Percentiles rank a stretch among this genome's conserved stretches.
Conservation (phyloP, 2,797 vertebrate genomes). For the Brachyrhaphis roseni region DNA sequence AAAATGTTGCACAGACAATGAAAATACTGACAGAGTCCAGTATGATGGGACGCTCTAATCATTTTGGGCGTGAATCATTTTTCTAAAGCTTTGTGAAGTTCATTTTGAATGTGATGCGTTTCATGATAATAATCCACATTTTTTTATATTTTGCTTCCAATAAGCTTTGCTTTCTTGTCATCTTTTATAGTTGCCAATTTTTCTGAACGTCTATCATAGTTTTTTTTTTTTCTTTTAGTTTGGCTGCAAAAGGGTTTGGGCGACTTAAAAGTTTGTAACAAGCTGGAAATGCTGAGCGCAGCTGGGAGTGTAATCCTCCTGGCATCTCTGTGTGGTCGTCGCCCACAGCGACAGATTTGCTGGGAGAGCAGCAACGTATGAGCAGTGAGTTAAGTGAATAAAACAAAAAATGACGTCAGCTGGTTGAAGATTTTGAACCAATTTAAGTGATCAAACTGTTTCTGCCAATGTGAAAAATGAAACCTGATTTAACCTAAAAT, state of each 20-base stretch:
- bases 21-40: neutral
- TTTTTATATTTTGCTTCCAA: neutral
- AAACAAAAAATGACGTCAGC: neutral
- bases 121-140: neutral
- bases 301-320: slow-evolving; percentile 9
- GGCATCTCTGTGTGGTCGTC: slow-evolving; percentile 37
- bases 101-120: neutral
- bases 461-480: neutral
- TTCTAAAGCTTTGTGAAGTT: neutral
- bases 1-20: slow-evolving; percentile 7
- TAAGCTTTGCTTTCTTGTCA: neutral
- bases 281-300: neutral
- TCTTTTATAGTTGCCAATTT: neutral
- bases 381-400: neutral
- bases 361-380: neutral
- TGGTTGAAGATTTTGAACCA: neutral
- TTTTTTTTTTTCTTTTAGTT: neutral
- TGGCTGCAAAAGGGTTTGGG: neutral
- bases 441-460: neutral
- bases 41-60: neutral
- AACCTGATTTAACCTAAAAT: neutral
- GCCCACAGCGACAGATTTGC: slow-evolving; percentile 23
- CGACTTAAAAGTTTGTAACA: neutral
- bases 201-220: neutral
- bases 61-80: neutral